Conservation (phyloP, 1,140 invertebrate species). For the Riptortus pedestris region DNA sequence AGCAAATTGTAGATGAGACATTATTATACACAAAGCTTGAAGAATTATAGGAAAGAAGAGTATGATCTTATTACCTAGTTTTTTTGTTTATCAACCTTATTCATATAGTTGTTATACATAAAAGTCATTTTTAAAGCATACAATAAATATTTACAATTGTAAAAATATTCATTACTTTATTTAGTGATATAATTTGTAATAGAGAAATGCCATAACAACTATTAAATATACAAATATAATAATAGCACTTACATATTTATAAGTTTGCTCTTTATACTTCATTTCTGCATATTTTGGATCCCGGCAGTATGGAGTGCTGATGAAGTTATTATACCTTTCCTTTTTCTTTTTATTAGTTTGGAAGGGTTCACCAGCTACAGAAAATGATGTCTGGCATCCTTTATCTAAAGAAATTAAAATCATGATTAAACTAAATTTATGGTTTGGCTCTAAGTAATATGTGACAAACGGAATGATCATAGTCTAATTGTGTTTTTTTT, state of each 20-base stretch:
- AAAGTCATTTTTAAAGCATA: too few relatives aligned
- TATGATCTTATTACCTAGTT: too few relatives aligned
- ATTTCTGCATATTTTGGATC: conserved; percentile 36
- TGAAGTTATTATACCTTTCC: conserved; percentile 35
- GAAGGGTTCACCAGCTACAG: conserved; percentile 4
- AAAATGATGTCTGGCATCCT: conserved; percentile 16
- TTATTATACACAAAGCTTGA: too few relatives aligned
- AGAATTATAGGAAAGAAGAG: too few relatives aligned
- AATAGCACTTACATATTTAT: conserved; percentile 11
- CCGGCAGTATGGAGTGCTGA: conserved; percentile 43
- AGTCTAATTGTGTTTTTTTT: too few relatives aligned
- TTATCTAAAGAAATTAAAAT: conserved; percentile 22
- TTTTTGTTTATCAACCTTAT: too few relatives aligned
- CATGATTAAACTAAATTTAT: not conserved
- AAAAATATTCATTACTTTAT: too few relatives aligned
- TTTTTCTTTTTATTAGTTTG: conserved; percentile 21
- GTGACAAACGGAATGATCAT: too few relatives aligned
- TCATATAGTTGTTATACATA: too few relatives aligned
- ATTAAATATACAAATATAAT: not conserved
- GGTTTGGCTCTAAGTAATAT: not conserved
- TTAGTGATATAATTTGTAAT: too few relatives aligned
- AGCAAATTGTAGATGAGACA: too few relatives aligned
- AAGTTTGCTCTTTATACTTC: conserved; percentile 27
- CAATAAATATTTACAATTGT: too few relatives aligned
- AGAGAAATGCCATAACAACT: not conserved